Evolutionary conservation across 2,888 invertebrate genomes (phyloP), one percentile per base, ranked within the genome.

Genomic region (Scrobipalpa costella): DNA sequence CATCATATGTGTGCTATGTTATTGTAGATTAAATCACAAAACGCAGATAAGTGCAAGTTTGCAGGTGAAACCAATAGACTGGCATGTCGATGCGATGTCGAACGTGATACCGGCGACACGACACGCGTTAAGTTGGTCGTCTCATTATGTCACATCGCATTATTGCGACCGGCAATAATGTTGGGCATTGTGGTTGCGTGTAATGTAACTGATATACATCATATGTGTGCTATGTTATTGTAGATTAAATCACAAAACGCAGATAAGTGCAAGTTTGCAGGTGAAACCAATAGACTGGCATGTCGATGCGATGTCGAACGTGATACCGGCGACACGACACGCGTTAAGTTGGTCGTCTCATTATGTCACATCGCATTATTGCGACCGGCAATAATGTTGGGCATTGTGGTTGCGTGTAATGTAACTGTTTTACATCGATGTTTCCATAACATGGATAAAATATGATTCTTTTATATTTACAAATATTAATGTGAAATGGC

Each of bases 91-190:
- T 44, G 44, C n/a, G 5, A 15, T 44, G 44, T 15, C 44, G 15
- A 7, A 44, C 44, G 44, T 44, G 44, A 44, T 44, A 15, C 15
- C 44, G n/a, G 44, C 44, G 44, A 9, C 5, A n/a, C n/a, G 44
- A 44, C 44, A 44, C 44, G 44, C 44, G n/a, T 44, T 44, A 44
- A 44, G 15, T 1, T n/a, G 44, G 44, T 44, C 44, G 15, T 7
- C 15, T n/a, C n/a, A 44, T 44, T 44, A 44, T 44, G 44, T 15
- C 44, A 44, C 15, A 44, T 44, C 40, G 40, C 40, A 40, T 40
- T 40, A 13, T 44, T 3, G 27, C 27, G 44, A n/a, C 44, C 44
- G n/a, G n/a, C 15, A 44, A 15, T n/a, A 44, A 44, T 15, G 40
- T 40, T 40, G n/a, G 44, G n/a, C 15, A 44, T 44, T 44, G n/a